Conservation (phyloP, 2,888 invertebrate species). For the Gryllus longicercus region DNA sequence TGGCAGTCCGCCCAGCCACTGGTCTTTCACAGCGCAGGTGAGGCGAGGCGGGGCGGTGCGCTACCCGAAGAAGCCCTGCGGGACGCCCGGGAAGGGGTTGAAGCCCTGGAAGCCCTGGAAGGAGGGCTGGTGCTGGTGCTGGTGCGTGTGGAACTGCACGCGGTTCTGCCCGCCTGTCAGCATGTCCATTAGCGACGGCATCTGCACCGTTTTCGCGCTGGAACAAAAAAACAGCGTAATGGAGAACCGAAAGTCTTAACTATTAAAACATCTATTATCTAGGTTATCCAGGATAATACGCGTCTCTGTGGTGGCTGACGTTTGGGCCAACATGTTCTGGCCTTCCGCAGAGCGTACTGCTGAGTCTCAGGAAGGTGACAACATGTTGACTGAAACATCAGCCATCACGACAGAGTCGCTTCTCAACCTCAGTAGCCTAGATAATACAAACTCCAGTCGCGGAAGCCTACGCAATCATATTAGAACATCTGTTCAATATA, state of each 20-base stretch:
- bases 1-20: neutral
- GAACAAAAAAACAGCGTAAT: neutral
- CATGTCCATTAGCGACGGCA: conserved; percentile 11
- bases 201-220: neutral
- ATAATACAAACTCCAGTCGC: too few species aligned
- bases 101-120: neutral
- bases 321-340: too few species aligned
- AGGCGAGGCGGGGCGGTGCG: neutral
- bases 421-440: too few species aligned
- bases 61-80: conserved; percentile 19
- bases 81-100: neutral
- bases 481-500: too few species aligned
- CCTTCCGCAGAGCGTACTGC: too few species aligned
- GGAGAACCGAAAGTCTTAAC: neutral
- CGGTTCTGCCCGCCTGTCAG: neutral
- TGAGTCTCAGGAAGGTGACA: too few species aligned
- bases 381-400: too few species aligned
- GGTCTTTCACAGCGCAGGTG: neutral
- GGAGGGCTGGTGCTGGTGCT: neutral
- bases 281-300: too few species aligned
- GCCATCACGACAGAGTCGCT: too few species aligned
- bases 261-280: too few species aligned
- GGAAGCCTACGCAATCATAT: too few species aligned
- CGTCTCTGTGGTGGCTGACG: too few species aligned
- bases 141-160: conserved; percentile 7